Percentiles rank a stretch among this genome's conserved stretches.
Conservation (phyloP, 2,797 vertebrate genomes). For the Phataginus tetradactyla region DNA sequence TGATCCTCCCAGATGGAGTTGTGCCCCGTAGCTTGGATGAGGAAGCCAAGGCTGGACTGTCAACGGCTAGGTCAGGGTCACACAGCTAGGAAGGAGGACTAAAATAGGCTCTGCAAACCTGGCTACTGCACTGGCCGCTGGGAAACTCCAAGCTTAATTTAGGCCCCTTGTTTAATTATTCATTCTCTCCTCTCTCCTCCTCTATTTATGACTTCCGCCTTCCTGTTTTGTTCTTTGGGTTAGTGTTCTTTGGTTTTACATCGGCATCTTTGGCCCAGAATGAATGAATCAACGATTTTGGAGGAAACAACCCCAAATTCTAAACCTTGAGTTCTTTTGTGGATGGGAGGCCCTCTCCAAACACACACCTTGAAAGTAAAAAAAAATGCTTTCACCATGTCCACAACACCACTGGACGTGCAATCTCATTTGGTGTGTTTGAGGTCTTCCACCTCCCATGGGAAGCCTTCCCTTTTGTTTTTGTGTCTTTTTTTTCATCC, state of each 20-base stretch:
- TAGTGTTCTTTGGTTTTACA: slow-evolving; percentile 54
- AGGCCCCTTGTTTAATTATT: slow-evolving; percentile 75
- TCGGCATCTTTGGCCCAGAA: slow-evolving; percentile 47
- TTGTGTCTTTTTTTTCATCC: not conserved
- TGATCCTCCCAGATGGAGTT: not conserved
- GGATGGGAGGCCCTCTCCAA: not conserved
- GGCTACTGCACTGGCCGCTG: slow-evolving; percentile 1
- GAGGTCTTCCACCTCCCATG: not conserved
- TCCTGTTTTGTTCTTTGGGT: not conserved
- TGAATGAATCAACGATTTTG: slow-evolving; percentile 68
- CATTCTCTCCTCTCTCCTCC: slow-evolving; percentile 45
- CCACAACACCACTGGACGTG: not conserved
- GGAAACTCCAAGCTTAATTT: slow-evolving; percentile 75
- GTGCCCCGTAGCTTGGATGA: not conserved
- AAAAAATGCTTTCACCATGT: not conserved
- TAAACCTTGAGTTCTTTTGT: not conserved
- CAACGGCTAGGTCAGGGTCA: not conserved
- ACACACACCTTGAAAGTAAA: not conserved
- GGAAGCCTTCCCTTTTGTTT: not conserved
- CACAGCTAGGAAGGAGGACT: not conserved
- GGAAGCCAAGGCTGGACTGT: not conserved
- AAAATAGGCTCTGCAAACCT: not conserved
- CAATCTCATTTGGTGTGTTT: not conserved
- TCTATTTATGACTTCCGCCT: slow-evolving; percentile 70
- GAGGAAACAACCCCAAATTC: not conserved